Base-by-base conservation (phyloP, 2,888 invertebrate species). In the Drosophila limbata region DNA sequence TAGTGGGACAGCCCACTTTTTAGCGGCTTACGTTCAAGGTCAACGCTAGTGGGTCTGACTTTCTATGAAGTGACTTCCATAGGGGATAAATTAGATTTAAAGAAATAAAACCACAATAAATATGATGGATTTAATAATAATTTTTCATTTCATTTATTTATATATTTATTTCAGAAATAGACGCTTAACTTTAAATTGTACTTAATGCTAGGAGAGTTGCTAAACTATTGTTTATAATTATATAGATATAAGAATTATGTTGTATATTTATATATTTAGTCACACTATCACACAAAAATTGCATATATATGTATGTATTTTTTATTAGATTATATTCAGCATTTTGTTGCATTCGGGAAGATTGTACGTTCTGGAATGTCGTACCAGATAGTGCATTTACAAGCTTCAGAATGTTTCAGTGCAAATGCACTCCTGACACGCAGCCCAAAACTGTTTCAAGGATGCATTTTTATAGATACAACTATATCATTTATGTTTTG, bases 331-430 rank as follows among this genome's bases (percentile, higher is more conserved):
- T 17, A 60, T 71, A 59, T 70, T 80, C 69, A 69, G 73, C 80
- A 81, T 79, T 86, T 73, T 81, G 55, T 72, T 79, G 74, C 71
- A 79, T 79, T 74, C 67, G 83, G 80, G 85, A 87, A 91, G 93
- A 93, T 89, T 93, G 93, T 92, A 94, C 94, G 93, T 94, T 93
- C 94, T 95, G 95, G 96, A 95, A 96, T 97, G 97, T 97, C 97
- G 98, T 98, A 98, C 98, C 98, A 98, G 98, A 98, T 98, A 97
- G 98, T 98, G 98, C 98, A 98, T 98, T 98, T 98, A 98, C 98
- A 98, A 95, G 94, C 94, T 94, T 92, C 91, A 91, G 92, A 90
- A 89, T 85, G 85, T 93, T 93, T 93, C 94, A 94, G 94, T 98
- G 98, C 97, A 98, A 97, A 98, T 97, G 97, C 98, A 97, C 97